Evolutionary conservation across 2,888 invertebrate genomes (phyloP).

Genomic region (Pseudococcus viburni): DNA sequence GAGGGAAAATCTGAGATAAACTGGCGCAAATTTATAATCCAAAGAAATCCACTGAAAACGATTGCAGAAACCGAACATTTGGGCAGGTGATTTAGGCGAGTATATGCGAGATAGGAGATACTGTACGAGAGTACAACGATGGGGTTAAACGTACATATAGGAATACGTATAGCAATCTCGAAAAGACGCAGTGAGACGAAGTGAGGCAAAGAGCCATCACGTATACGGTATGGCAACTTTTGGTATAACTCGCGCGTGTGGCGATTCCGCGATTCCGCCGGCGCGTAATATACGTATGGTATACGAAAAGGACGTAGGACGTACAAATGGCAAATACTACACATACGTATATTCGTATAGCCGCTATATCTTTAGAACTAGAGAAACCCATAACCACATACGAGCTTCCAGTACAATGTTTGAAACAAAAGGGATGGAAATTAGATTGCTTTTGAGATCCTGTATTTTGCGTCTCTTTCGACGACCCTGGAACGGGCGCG

Average conservation of each 20-base stretch:
- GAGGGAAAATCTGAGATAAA: no score
- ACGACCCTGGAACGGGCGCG: neutral
- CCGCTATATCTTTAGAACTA: slow-evolving; percentile 36
- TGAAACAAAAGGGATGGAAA: slow-evolving; percentile 67
- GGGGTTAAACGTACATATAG: neutral
- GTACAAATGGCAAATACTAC: no score
- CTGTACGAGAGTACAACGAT: neutral
- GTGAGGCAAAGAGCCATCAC: neutral
- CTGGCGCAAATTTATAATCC: no score
- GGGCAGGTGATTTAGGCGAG: no score
- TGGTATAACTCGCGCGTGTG: neutral
- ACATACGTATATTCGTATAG: neutral
- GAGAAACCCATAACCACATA: slow-evolving; percentile 63
- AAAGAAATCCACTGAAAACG: no score
- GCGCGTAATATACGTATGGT: no score
- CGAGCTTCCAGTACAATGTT: slow-evolving; percentile 58
- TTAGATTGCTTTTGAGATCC: slow-evolving; percentile 66
- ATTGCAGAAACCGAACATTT: no score
- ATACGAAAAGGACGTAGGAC: no score
- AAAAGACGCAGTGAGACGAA: neutral
- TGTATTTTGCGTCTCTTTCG: slow-evolving; percentile 53
- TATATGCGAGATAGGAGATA: no score
- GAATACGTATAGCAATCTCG: neutral
- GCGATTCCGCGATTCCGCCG: neutral
- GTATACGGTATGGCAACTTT: neutral